A percentile compares a stretch with the other conserved stretches of the same genome.
Evolutionary conservation across 35 echinoderm and acorn worm species (phyloP).

Genomic region (Apostichopus parvimensis): DNA sequence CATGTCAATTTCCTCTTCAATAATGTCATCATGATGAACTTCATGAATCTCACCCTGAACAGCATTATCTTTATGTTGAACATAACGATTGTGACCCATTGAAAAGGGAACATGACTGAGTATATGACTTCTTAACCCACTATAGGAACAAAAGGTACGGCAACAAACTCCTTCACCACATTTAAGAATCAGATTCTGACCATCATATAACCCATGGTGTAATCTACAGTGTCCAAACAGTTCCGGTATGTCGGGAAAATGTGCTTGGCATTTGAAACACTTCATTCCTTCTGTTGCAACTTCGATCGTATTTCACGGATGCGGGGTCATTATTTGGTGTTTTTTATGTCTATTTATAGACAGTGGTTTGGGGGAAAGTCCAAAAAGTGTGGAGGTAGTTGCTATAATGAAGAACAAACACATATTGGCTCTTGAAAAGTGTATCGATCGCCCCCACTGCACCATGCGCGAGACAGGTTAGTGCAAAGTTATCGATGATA

Average conservation of each 20-base stretch:
- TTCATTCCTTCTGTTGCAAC: constrained; percentile 11
- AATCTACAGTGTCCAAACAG: constrained; percentile 47
- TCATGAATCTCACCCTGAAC: too few species aligned
- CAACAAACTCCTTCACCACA: constrained; percentile 58
- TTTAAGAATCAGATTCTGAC: constrained; percentile 32
- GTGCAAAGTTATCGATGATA: constrained; percentile 27
- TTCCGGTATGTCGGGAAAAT: constrained; percentile 3
- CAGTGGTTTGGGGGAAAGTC: too few species aligned
- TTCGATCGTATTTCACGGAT: constrained; percentile 9
- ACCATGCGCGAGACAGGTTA: constrained; percentile 25
- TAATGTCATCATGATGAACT: too few species aligned
- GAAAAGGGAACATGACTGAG: not conserved
- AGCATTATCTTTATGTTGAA: not conserved
- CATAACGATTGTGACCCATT: not conserved
- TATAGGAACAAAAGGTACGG: constrained; percentile 59
- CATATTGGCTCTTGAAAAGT: constrained; percentile 43
- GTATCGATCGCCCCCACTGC: constrained; percentile 2
- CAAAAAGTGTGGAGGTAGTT: not conserved
- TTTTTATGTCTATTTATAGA: not conserved
- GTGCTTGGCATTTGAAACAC: constrained; percentile 47
- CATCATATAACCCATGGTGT: constrained; percentile 42
- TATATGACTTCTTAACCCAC: constrained; percentile 45
- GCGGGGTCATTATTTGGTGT: constrained; percentile 4
- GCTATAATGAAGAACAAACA: constrained; percentile 9
- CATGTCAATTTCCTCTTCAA: not conserved